Base-by-base conservation (phyloP, 2,888 invertebrate species). In the Ceriagrion tenellum region DNA sequence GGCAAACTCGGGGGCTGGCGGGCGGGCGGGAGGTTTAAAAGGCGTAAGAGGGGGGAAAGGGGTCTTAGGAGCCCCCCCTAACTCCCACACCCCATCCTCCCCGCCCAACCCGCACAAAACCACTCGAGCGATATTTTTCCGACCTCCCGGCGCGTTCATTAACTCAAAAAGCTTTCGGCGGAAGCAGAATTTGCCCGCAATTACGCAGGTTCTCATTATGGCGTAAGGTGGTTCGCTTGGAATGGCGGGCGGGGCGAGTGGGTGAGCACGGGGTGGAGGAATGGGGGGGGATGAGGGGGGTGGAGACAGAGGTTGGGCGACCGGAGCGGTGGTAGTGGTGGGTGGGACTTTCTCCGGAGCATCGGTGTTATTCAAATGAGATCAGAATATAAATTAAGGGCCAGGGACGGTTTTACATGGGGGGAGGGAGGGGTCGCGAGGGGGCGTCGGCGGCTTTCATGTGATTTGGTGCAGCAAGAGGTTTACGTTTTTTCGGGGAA, bases 191-290 rank as follows among this genome's bases (percentile, higher is more conserved):
- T 95, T 95, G 95, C 95, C 95, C 95, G 95, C 95, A 95, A 95
- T 95, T 95, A 95, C 95, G 90, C 95, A 59, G 95, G 95, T 95
- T 95, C 95, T 95, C 95, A 95, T 95, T 95, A 95, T 81, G 91
- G 81, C 55, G 74, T 95, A 88, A 95, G 56, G 90, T 95, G 93
- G n/a, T 95, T 89, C 90, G 90, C 69, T n/a, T 91, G 90, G 59
- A 56, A 59, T 26, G 69, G 18, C 40, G 88, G 20, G 20, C 20
- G 3, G 59, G 59, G 59, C 59, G 20, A 20, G 59, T 59, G 59
- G 59, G 59, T 20, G 59, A 35, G 35, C 8, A 35, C 12, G 88
- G 40, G 47, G 12, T 16, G 18, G 13, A 30, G 6, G 40, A 30
- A 88, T 23, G 88, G 35, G 88, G 35, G 88, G 8, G 40, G 18